Evolutionary conservation across 2,888 invertebrate species (phyloP), one percentile per base, ranked within the genome.

Genomic region (Aporophyla lueneburgensis): DNA sequence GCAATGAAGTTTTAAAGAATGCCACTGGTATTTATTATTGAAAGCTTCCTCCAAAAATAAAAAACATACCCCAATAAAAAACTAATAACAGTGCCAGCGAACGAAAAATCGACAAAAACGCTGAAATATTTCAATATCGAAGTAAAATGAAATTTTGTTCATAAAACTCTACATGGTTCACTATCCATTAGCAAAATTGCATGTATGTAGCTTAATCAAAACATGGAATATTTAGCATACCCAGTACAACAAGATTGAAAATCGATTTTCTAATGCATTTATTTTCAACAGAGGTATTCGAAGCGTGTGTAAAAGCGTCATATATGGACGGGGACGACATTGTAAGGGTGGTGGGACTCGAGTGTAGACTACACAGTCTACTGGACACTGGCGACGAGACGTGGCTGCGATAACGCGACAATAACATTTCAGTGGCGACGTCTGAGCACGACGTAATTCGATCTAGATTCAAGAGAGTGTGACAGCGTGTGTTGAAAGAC

Each of bases 321-420:
- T 65, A 21, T 49, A 63, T 56, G 56, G 5, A 49, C 49, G 46
- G 85, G 85, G 75, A 68, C 62, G 27, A 43, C 54, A 65, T 59
- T 51, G 43, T 54, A 72, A 76, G 69, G 86, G 67, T 62, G 63
- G 43, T 56, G 56, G 24, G 56, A 51, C 58, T 43, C 56, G 61
- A 72, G 71, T 76, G 56, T 70, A 76, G 58, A 80, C 80, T 65
- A 49, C 65, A 81, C 82, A 84, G 84, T 86, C 84, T 79, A 82
- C 72, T 82, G 84, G 71, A 58, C 80, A 87, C 59, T 62, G 54
- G 76, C 70, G 63, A 59, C 65, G 58, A 75, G 72, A 63, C 65
- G 59, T 62, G 53, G 63, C 67, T 59, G 56, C 68, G 54, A 74
- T 79, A 84, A 86, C 71, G 59, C 27, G 49, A 72, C 80, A 84